A percentile compares a stretch with the other conserved stretches of the same genome.
These are phyloP conservation scores for Dicrostonyx torquatus DNA, from an alignment of 2,797 vertebrate genomes.

Conservation along the genomic window DNA sequence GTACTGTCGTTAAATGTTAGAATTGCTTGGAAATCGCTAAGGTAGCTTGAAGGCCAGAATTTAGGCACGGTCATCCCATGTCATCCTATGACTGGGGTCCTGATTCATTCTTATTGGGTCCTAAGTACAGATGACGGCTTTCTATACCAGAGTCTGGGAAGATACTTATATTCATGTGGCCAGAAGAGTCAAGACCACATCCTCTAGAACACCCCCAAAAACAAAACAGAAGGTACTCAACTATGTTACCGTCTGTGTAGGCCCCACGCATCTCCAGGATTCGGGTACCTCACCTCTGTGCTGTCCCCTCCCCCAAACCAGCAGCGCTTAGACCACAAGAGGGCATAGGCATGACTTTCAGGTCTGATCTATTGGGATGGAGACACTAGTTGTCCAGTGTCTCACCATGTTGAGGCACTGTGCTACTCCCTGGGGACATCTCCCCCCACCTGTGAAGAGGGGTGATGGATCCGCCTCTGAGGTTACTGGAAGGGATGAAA, in stretches of 20 bases:
- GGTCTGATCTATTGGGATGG: not conserved
- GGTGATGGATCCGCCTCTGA: not conserved
- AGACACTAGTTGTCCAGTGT: not conserved
- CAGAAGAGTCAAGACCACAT: not conserved
- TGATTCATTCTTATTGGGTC: not conserved
- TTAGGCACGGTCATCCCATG: not conserved
- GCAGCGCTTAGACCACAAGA: not conserved
- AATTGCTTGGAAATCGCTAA: slow-evolving; percentile 36
- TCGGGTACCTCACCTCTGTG: not conserved
- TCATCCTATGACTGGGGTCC: not conserved
- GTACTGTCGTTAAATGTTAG: slow-evolving; percentile 52
- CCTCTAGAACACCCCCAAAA: not conserved
- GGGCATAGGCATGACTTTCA: not conserved
- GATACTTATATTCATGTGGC: not conserved
- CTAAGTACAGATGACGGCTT: not conserved
- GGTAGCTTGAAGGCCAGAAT: slow-evolving; percentile 31
- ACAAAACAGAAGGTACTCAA: not conserved
- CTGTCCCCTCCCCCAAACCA: not conserved
- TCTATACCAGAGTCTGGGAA: not conserved
- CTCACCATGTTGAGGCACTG: not conserved
- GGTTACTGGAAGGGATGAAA: not conserved
- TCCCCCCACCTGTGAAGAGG: not conserved
- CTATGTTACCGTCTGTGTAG: too few species aligned
- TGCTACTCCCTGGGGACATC: not conserved
- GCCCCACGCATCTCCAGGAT: not conserved